Conservation (phyloP, 2,888 invertebrate genomes). For the Ormyrus thymus region DNA sequence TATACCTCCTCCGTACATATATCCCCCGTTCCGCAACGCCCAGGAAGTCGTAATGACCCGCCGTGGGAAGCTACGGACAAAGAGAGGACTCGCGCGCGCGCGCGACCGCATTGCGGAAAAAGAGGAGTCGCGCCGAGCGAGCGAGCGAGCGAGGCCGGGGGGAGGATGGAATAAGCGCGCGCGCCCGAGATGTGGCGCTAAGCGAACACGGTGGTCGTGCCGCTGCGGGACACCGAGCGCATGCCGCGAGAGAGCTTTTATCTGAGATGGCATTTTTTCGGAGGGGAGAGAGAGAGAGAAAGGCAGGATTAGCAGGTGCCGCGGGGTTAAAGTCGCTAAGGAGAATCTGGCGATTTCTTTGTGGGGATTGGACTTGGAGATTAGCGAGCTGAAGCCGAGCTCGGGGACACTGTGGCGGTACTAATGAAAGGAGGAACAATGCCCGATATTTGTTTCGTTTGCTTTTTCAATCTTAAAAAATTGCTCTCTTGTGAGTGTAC, state of each 20-base stretch:
- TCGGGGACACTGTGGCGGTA: too few relatives aligned
- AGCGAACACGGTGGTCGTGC: conserved; percentile 38
- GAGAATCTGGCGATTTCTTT: too few relatives aligned
- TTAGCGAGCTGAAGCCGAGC: too few relatives aligned
- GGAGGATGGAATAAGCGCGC: background rate
- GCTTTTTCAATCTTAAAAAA: too few relatives aligned
- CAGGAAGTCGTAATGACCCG: conserved; percentile 72
- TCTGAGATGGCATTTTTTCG: too few relatives aligned
- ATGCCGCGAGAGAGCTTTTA: background rate
- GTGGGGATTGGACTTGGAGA: too few relatives aligned
- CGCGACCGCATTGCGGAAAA: conserved; percentile 29
- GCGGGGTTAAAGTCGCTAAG: too few relatives aligned
- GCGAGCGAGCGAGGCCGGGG: conserved; percentile 49
- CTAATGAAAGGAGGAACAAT: too few relatives aligned
- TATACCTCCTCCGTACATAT: background rate
- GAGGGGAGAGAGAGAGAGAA: too few relatives aligned
- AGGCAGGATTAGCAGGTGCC: too few relatives aligned
- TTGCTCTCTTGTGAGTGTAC: too few relatives aligned
- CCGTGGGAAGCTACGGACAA: conserved; percentile 71
- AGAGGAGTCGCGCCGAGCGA: conserved; percentile 37
- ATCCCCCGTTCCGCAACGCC: conserved; percentile 55
- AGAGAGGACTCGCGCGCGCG: conserved; percentile 52
- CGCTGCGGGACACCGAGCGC: background rate
- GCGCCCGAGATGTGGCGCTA: background rate
- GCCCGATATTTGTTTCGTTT: too few relatives aligned